Percentiles rank a stretch among this genome's conserved stretches.
Evolutionary conservation across 2,797 vertebrate genomes (phyloP).

Genomic region (Myotis findleyi): DNA sequence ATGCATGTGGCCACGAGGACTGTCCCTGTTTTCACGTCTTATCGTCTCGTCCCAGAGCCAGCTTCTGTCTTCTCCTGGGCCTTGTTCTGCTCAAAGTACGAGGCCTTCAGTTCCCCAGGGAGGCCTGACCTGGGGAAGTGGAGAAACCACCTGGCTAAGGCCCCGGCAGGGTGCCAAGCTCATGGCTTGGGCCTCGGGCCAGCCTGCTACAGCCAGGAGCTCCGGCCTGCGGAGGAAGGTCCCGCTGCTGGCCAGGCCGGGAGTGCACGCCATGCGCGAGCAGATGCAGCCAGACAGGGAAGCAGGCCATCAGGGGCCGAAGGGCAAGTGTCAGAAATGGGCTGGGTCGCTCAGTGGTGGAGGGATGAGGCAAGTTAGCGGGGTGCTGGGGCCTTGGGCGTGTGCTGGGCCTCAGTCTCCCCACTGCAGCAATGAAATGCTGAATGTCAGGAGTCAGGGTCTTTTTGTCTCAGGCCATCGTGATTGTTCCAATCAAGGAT

Average conservation of each 20-base stretch:
- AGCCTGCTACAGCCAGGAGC: background rate
- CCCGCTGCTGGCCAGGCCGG: background rate
- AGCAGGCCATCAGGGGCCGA: background rate
- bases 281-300: background rate
- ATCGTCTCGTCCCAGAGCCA: background rate
- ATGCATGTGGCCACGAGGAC: background rate
- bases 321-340: background rate
- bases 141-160: constrained; percentile 35
- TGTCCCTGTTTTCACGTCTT: background rate
- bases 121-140: constrained; percentile 23
- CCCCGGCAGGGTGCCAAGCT: background rate
- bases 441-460: background rate
- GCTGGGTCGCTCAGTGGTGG: background rate
- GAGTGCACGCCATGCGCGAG: too few species aligned
- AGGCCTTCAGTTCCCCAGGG: constrained; percentile 13
- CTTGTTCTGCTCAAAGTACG: constrained; percentile 29
- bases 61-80: background rate
- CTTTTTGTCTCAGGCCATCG: background rate
- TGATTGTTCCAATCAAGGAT: background rate
- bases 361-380: background rate
- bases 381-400: background rate
- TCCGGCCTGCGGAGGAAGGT: background rate
- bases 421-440: background rate
- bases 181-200: constrained; percentile 50
- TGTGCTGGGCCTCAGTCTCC: background rate